Evolutionary conservation across 1,140 invertebrate genomes (phyloP).

Genomic region (Lutraria rhynchaena): DNA sequence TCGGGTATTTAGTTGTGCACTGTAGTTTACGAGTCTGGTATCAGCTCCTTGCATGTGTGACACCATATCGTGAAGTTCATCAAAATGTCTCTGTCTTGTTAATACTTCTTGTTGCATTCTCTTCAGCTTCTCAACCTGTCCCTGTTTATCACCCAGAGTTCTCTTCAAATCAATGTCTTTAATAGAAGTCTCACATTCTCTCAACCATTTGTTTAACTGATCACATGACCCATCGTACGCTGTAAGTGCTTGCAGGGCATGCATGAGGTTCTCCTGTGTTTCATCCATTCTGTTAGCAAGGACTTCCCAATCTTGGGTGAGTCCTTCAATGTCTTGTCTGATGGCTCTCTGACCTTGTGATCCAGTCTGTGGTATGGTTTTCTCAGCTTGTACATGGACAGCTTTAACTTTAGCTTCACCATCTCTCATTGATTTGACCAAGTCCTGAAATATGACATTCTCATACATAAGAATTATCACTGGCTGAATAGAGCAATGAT

Average conservation of each 20-base stretch:
- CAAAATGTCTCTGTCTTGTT: slow-evolving; percentile 88
- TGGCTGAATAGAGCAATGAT: no score
- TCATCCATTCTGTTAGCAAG: slow-evolving; percentile 86
- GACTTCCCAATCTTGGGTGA: slow-evolving; percentile 88
- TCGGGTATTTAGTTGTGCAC: slow-evolving; percentile 90
- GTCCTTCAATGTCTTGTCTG: slow-evolving; percentile 88
- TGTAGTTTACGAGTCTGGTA: slow-evolving; percentile 88
- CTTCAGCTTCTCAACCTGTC: slow-evolving; percentile 91
- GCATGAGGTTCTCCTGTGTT: slow-evolving; percentile 85
- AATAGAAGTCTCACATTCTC: slow-evolving; percentile 90
- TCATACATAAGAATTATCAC: not conserved
- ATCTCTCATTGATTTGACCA: slow-evolving; percentile 71
- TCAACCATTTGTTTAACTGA: slow-evolving; percentile 91
- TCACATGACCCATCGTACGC: slow-evolving; percentile 91
- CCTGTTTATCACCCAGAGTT: slow-evolving; percentile 90
- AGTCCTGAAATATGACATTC: slow-evolving; percentile 67
- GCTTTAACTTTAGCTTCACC: slow-evolving; percentile 76
- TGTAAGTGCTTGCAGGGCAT: slow-evolving; percentile 88
- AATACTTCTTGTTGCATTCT: slow-evolving; percentile 88
- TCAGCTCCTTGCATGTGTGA: slow-evolving; percentile 88
- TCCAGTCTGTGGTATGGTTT: slow-evolving; percentile 87
- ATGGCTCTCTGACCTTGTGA: slow-evolving; percentile 89
- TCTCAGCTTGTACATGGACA: slow-evolving; percentile 72
- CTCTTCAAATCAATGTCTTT: slow-evolving; percentile 95
- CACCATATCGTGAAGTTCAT: slow-evolving; percentile 87